Evolutionary conservation across 2,888 invertebrate species (phyloP), one percentile per base, ranked within the genome.

Genomic region (Dasysyrphus tricinctus): DNA sequence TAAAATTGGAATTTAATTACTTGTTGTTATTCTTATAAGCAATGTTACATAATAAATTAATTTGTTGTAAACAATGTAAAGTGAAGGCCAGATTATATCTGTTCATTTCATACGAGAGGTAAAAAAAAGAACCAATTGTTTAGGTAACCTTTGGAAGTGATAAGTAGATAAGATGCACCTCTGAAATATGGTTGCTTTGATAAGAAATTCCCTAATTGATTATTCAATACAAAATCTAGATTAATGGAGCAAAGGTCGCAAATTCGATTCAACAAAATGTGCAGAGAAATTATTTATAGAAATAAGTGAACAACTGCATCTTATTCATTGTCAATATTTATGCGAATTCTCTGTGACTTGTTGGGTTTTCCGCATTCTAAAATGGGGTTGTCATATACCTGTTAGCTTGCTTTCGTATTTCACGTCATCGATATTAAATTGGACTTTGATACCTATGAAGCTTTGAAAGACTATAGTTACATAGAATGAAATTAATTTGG

Each of bases 31-130:
- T 61, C 39, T 14, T 12, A 24, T 24, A 6, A 5, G 2, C 1
- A 37, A 39, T 67, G n/a, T 85, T 85, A 85, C 77, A 81, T 85
- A 85, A 85, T 19, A 39, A 24, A 24, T 67, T 32, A 51, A 44
- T 47, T 86, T 79, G 56, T 80, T 85, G 81, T 85, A 74, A 77
- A 61, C 59, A 72, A 61, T 8, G n/a, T 44, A 5, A 29, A 7
- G 14, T 2, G 2, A 8, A 16, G 9, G 47, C 16, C 7, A 16
- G 9, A 47, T 47, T n/a, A 1, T 16, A 16, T 47, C 8, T 42
- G 3, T 42, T 14, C n/a, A 12, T 8, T 12, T 42, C n/a, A 34
- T 32, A 5, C 4, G 5, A 42, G 5, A 32, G 24, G n/a, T n/a
- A 4, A 44, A 32, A 44, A 14, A 29, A 32, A 67, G 6, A 24